Base-by-base conservation (phyloP, 2,797 vertebrate species). In the Notolabrus celidotus region DNA sequence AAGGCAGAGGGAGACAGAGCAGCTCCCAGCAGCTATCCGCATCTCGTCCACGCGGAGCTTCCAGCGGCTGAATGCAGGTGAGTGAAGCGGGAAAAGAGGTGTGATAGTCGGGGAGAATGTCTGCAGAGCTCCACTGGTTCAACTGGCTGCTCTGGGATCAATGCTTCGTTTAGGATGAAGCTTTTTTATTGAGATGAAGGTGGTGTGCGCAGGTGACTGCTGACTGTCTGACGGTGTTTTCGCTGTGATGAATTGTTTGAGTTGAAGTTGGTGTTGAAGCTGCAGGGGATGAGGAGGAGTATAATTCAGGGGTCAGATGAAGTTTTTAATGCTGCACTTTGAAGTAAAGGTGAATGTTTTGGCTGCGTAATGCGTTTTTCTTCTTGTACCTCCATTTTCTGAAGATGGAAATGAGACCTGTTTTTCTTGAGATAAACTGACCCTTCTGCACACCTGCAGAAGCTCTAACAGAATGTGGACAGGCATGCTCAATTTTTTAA, bases 1-100 rank as follows among this genome's bases (percentile, higher is more conserved):
- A 17, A 20, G 3, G n/a, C 34, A 47, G 25, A 50, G 38, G 1
- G 43, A 65, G 34, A 19, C 41, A 15, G 59, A 7, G 62, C 6
- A 39, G 17, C 4, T 33, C 47, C 14, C 51, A 23, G 61, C 67
- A 36, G 10, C 34, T 45, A 51, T 19, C 49, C 29, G 73, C 5
- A 45, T 60, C 50, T 51, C 39, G 52, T 59, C 47, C 54, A 41
- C 53, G 42, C 42, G 41, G 39, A 70, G 61, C 1, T 22, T 66
- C 59, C 66, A 61, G 55, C 38, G 23, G 66, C 53, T 52, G 39
- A 57, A 36, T 57, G 17, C 67, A 66, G 77, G 71, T 79, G 61
- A 79, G 77, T 61, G 36, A 59, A 27, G 47, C 53, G 25, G 52
- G 14, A 27, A 22, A 19, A 8, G 36, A n/a, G 17, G 25, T 27